Base-by-base conservation (phyloP, 1,140 invertebrate genomes). In the Megathymus violae region DNA sequence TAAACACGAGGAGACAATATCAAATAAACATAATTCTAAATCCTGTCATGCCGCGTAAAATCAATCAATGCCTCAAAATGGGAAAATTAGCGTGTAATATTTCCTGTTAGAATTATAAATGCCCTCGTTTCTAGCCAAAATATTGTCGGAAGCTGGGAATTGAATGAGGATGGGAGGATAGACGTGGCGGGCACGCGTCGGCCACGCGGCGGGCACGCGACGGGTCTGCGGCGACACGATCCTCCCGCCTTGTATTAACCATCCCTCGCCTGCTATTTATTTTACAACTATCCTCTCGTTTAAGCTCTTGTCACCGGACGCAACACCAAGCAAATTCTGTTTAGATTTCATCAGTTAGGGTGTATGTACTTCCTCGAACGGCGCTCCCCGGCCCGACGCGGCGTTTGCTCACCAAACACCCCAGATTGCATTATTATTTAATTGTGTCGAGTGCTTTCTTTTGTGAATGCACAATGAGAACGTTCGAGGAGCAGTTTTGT, bases 51-150 rank as follows among this genome's bases (percentile, higher is more conserved):
- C 74, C 78, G 25, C 76, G 74, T 40, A 76, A 78, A 83, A 88
- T 88, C 83, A 88, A 88, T 88, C 80, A 77, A 75, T 74, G 64
- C 74, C 74, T 67, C 64, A 74, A 80, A 85, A 77, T 74, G 74
- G 71, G 69, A 68, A 88, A 89, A 89, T 89, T 89, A 88, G 85
- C 85, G 84, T 89, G 85, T 88, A 89, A 88, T 88, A 80, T 83
- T 87, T 82, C 87, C 85, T 82, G 78, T 78, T 85, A 63, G 75
- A 87, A 83, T 89, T 85, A 85, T 85, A 84, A 85, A 85, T 76
- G 75, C 63, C 73, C 76, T 62, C 63, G 71, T 79, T 79, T 71
- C 64, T 61, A 64, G 68, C 70, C 64, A 78, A 77, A 85, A 79
- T 71, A 70, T 76, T 73, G 71, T 71, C 46, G 38, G 48, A 48